Percentiles rank a stretch among this genome's conserved stretches.
These are phyloP conservation scores for Liodrosophila aerea DNA, from an alignment of 2,888 invertebrate species.

Conservation along the genomic window DNA sequence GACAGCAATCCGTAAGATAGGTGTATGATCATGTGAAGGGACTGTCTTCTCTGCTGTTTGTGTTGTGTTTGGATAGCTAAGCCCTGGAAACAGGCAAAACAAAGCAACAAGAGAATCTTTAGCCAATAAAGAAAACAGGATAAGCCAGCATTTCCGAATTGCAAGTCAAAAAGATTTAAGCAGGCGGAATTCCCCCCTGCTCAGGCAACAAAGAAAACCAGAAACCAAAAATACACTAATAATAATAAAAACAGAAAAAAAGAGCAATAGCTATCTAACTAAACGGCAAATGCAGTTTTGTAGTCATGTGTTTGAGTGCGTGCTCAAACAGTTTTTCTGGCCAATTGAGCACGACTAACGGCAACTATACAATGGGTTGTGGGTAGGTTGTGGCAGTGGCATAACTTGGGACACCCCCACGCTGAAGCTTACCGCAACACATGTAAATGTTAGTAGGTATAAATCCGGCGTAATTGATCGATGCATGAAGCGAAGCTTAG, in stretches of 20 bases:
- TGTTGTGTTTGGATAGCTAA: constrained; percentile 59
- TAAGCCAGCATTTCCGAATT: constrained; percentile 79
- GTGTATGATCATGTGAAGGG: constrained; percentile 21
- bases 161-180: constrained; percentile 78
- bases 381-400: neutral
- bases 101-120: constrained; percentile 54
- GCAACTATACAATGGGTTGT: constrained; percentile 21
- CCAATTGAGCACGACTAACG: constrained; percentile 61
- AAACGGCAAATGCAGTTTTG: constrained; percentile 45
- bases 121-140: constrained; percentile 79
- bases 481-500: constrained; percentile 69
- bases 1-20: constrained; percentile 19
- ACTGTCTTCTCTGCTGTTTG: neutral
- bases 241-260: constrained; percentile 14
- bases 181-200: constrained; percentile 75
- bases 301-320: constrained; percentile 67
- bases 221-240: constrained; percentile 13
- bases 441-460: constrained; percentile 64
- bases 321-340: constrained; percentile 72
- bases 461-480: constrained; percentile 77
- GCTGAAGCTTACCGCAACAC: constrained; percentile 66
- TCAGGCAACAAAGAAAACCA: constrained; percentile 19
- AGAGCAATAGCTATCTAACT: constrained; percentile 24
- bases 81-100: constrained; percentile 50
- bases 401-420: constrained; percentile 41